Base-by-base conservation (phyloP, 2,797 vertebrate species). In the Emys orbicularis region DNA sequence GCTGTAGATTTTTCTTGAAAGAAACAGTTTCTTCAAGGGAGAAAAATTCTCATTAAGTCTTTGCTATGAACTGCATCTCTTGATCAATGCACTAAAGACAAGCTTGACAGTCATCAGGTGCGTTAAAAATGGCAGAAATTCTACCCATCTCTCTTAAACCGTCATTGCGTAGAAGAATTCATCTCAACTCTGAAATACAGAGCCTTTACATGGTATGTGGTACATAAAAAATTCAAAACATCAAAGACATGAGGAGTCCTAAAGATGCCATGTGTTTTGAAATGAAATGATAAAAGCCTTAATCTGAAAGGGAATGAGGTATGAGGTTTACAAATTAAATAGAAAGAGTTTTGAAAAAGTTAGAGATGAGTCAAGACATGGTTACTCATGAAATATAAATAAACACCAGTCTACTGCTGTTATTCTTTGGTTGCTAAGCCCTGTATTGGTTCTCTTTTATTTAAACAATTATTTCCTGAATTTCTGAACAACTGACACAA, bases 241-340 rank as follows among this genome's bases (percentile, higher is more conserved):
- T 97, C 13, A 57, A 93, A 86, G 94, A 94, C 95, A 61, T 96
- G 94, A 96, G 94, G 96, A 97, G 89, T 97, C 97, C 90, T 96
- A 81, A 95, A 97, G 97, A 94, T 97, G 96, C 91, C 94, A 91
- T 3, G 50, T 6, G 1, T 97, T 98, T 98, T 96, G 90, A 90
- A 95, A 97, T 94, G 94, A 97, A 96, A 96, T 98, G 96, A 98
- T 97, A 97, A 98, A 98, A 97, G 88, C 92, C 87, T 95, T 96
- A 93, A 80, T 96, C 97, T 96, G 95, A 98, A 98, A 98, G 96
- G 94, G 98, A 98, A 97, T 98, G 95, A 97, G 81, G 92, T 97
- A 97, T 97, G 98, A 98, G 89, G 81, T 97, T 94, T 97, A 95
- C 96, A 97, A 97, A 97, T 97, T 90, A 97, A 97, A 89, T 86